phyloP scores from a whole-genome alignment of 2,797 vertebrate species.

The Craterocephalus amniculus region DNA sequence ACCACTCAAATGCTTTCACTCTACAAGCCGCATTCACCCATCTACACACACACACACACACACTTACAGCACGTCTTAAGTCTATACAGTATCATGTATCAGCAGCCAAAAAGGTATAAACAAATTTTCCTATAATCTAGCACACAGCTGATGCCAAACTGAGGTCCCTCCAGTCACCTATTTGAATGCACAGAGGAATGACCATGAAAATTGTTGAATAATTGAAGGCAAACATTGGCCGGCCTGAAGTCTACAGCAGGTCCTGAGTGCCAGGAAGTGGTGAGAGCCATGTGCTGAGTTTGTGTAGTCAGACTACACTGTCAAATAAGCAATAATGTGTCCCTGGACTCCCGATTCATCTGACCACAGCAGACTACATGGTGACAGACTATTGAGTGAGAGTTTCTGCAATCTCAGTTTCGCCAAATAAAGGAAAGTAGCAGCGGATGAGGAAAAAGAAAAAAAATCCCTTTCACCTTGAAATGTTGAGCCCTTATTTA shows the following conservation, averaged over 20 bases:
- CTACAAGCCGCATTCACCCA: not conserved
- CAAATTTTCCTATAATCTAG: conserved; percentile 59
- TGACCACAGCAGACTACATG: conserved; percentile 84
- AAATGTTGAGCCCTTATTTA: conserved; percentile 52
- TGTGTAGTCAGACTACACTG: conserved; percentile 82
- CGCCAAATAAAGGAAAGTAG: conserved; percentile 59
- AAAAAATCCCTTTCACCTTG: conserved; percentile 73
- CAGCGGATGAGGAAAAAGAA: conserved; percentile 47
- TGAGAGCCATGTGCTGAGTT: conserved; percentile 81
- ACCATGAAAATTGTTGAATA: conserved; percentile 84
- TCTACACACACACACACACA: not conserved
- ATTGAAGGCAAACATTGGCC: conserved; percentile 84
- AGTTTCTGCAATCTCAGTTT: conserved; percentile 73
- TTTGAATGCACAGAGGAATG: conserved; percentile 74
- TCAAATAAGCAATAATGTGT: conserved; percentile 88
- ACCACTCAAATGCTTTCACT: not conserved
- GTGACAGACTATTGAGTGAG: conserved; percentile 87
- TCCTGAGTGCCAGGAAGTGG: conserved; percentile 84
- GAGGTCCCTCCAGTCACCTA: conserved; percentile 62
- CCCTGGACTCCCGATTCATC: conserved; percentile 84
- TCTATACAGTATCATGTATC: not conserved
- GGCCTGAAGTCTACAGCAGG: conserved; percentile 76
- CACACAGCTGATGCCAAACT: conserved; percentile 49
- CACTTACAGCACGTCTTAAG: not conserved
- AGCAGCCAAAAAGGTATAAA: conserved; percentile 53